Evolutionary conservation across 2,888 invertebrate species (phyloP), one percentile per base, ranked within the genome.

Genomic region (Eupeodes luniger): DNA sequence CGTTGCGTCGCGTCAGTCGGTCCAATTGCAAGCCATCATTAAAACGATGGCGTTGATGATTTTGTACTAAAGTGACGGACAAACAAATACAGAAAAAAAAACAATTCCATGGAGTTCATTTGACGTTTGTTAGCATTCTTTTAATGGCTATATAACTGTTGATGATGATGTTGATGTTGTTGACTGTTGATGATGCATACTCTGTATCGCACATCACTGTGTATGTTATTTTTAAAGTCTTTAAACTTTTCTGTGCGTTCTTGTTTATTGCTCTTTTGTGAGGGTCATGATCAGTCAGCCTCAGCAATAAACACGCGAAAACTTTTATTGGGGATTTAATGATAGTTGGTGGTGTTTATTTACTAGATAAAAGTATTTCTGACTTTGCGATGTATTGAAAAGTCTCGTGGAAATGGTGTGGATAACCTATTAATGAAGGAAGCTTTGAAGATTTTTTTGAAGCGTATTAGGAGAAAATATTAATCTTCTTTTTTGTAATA

Each of bases 91-190:
- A 44, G 12, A 19, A 11, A 12, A 53, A 64, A 27, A 12, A 12
- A 67, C 72, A 80, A 81, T 84, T 78, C 84, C 81, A 81, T 88
- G 87, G 81, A 88, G 53, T 85, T 78, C 83, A 81, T 85, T 75
- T 85, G 85, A 81, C 70, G 85, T 85, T 81, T 78, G 85, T 85
- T 81, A 84, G 84, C 84, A 74, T 53, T 81, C 55, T 77, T 75
- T 88, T 88, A 85, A 88, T 85, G 85, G 81, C 77, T 72, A 57
- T 72, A 57, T 85, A 81, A 88, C 81, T 85, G 88, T 85, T 88
- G 81, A 77, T 85, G 85, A 66, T 55, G 82, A 77, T 81, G 81
- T 70, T 34, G 69, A 70, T 70, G 69, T 40, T 55, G 69, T 55
- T 69, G 69, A 53, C 59, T 79, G 61, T 70, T 80, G 75, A 59